A percentile compares a stretch with the other conserved stretches of the same genome.
phyloP scores from a whole-genome alignment of 2,113 vertebrate species.

The Spizaetus ornatus region DNA sequence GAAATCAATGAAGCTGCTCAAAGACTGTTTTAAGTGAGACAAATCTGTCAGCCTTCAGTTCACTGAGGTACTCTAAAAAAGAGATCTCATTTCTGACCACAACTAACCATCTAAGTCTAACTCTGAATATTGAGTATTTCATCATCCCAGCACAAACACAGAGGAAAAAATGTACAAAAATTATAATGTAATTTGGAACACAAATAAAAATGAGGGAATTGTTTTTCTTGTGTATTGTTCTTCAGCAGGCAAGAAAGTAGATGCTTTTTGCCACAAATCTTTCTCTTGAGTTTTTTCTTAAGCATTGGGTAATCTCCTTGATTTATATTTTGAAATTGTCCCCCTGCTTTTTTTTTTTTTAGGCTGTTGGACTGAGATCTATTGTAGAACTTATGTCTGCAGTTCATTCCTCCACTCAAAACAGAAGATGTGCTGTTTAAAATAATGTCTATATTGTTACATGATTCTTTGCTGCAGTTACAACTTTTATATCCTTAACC shows the following conservation, averaged over 20 bases:
- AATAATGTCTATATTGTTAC: not conserved
- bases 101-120: fast-evolving
- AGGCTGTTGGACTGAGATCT: not conserved
- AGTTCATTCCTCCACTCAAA: not conserved
- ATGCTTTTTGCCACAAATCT: not conserved
- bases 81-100: not conserved
- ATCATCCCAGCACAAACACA: not conserved
- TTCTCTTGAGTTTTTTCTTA: not conserved
- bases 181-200: not conserved
- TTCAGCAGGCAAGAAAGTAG: not conserved
- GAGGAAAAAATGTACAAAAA: not conserved
- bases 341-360: not conserved
- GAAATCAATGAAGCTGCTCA: not conserved
- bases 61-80: not conserved
- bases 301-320: not conserved
- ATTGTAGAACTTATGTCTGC: not conserved
- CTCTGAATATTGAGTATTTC: not conserved
- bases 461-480: not conserved
- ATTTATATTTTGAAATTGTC: not conserved
- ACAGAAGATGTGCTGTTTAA: not conserved
- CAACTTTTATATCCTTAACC: not conserved
- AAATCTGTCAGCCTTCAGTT: not conserved
- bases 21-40: not conserved
- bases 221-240: not conserved
- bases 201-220: not conserved